Base-by-base conservation (phyloP, 2,797 vertebrate genomes). In the Sebastiscus albofasciatus region DNA sequence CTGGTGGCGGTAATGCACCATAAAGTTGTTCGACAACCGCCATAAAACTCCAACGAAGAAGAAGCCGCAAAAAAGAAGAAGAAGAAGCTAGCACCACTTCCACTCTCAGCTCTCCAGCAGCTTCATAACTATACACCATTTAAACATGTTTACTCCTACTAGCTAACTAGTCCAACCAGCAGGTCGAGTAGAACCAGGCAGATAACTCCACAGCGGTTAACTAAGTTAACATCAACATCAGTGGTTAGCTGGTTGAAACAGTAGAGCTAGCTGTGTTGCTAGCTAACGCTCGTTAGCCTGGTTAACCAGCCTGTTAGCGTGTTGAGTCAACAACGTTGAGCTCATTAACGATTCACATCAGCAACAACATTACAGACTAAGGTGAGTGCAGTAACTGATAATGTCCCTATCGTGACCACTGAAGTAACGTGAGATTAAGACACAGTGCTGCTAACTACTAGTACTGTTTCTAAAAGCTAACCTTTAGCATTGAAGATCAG, bases 71-170 rank as follows among this genome's bases (percentile, higher is more conserved):
- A 42, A 14, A 46, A 7, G 39, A 14, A 39, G 11, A 14, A 14
- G 42, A 46, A 16, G 39, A 3, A 42, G 39, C 34, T 36, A 0
- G 12, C 12, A 36, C 36, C 11, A 12, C 34, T 36, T 24, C 24
- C 39, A 42, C 6, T 1, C 39, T 7, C 42, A 46, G 0, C 14
- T 46, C 42, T 14, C 13, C 39, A 3, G 39, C 14, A 42, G 36
- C 36, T 42, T 7, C 39, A 42, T 42, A 6, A 42, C 0, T 1
- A 42, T 3, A 1, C 3, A 2, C 39, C 39, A 20, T 36, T 39
- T 33, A 9, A 58, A 6, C 8, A 42, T 34, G 31, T 5, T 10
- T 20, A 5, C 33, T 2, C 5, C 3, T 3, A 16, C 2, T 22
- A 12, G 1, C 0, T 22, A 24, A 60, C n/a, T 1, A 8, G 18